Conservation (phyloP, 2,888 invertebrate genomes). For the Argyresthia albistria region DNA sequence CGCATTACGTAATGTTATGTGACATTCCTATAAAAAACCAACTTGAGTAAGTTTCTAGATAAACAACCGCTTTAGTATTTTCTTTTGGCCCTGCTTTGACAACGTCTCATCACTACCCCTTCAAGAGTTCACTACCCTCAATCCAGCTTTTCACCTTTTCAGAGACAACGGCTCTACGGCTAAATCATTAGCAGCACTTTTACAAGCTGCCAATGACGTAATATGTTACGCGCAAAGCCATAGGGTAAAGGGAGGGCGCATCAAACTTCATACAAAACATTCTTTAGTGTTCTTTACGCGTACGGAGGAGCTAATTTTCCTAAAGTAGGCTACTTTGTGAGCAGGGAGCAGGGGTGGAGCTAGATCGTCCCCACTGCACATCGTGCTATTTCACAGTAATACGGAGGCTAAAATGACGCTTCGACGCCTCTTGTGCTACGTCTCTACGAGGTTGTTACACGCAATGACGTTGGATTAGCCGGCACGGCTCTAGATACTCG, state of each 20-base stretch:
- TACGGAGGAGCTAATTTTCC: conserved; percentile 69
- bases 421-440: not conserved
- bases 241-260: conserved; percentile 18
- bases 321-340: conserved; percentile 63
- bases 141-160: too few relatives aligned
- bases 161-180: too few relatives aligned
- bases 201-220: not conserved
- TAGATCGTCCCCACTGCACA: not conserved
- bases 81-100: too few relatives aligned
- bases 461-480: too few relatives aligned
- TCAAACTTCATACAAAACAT: conserved; percentile 55
- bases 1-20: too few relatives aligned
- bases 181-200: not conserved
- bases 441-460: too few relatives aligned
- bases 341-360: not conserved
- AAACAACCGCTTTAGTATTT: too few relatives aligned
- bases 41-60: too few relatives aligned
- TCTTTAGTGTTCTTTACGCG: conserved; percentile 66
- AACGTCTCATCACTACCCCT: too few relatives aligned
- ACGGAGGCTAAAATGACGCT: conserved; percentile 2
- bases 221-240: not conserved
- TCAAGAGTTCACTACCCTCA: too few relatives aligned
- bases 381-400: conserved; percentile 1
- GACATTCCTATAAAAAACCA: too few relatives aligned
- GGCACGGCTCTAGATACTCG: too few relatives aligned